Percentiles rank a stretch among this genome's conserved stretches.
Conservation (phyloP, 2,113 vertebrate species). For the Platysternon megacephalum region DNA sequence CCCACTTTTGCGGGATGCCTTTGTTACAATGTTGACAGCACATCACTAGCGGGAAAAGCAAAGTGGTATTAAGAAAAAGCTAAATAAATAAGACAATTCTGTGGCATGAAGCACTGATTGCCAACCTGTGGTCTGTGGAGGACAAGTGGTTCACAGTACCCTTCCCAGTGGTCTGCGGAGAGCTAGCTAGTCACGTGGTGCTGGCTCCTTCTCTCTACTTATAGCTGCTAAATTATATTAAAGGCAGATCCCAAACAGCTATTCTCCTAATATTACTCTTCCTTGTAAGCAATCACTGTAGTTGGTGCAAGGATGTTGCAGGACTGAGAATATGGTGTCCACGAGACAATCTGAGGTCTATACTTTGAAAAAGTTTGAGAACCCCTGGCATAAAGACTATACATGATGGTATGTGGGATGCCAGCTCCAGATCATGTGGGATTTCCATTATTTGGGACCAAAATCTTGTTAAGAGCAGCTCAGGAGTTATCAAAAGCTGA, state of each 20-base stretch:
- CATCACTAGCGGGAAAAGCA: constrained; percentile 26
- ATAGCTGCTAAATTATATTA: constrained; percentile 25
- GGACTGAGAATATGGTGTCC: constrained; percentile 8
- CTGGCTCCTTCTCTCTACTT: not conserved
- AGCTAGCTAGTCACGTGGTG: constrained; percentile 6
- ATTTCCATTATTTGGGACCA: not conserved
- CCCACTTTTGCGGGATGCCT: constrained; percentile 2
- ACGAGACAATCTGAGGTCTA: constrained; percentile 20
- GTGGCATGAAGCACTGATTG: constrained; percentile 22
- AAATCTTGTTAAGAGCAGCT: constrained; percentile 37
- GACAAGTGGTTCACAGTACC: constrained; percentile 39
- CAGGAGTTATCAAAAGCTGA: constrained; percentile 8
- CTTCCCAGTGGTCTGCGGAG: constrained; percentile 16
- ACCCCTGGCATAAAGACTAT: constrained; percentile 30
- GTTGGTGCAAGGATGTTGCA: not conserved
- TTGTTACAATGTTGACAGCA: constrained; percentile 24
- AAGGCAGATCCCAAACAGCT: constrained; percentile 14
- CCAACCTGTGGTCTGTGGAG: constrained; percentile 36
- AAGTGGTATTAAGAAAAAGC: constrained; percentile 47
- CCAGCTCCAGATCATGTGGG: not conserved
- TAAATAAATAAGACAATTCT: constrained; percentile 23
- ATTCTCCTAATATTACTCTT: constrained; percentile 21
- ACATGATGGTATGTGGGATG: constrained; percentile 24
- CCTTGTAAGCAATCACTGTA: constrained; percentile 20
- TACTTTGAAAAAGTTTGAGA: constrained; percentile 38